Evolutionary conservation across 53 echinoderm and acorn worm genomes (phyloP).

Genomic region (Crossaster papposus): DNA sequence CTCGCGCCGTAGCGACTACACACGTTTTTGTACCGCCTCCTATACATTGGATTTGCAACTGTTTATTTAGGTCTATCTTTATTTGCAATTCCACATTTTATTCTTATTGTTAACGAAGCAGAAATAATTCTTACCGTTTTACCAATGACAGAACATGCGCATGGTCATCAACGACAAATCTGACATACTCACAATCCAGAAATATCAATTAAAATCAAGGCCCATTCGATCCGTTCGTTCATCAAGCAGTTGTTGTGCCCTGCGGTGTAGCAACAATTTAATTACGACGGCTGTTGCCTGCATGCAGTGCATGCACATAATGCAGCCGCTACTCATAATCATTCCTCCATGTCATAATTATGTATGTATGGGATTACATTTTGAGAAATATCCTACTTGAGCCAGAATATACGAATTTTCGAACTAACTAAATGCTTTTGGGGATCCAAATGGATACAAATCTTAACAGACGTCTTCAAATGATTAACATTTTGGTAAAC

Average conservation of each 20-base stretch:
- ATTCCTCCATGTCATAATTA: too few species aligned
- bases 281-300: conserved; percentile 48
- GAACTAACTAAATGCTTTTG: too few species aligned
- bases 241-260: background rate
- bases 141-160: background rate
- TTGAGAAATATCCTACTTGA: too few species aligned
- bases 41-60: too few species aligned
- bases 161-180: background rate
- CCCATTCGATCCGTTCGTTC: background rate
- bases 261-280: conserved; percentile 51
- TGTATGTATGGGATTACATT: too few species aligned
- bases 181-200: background rate
- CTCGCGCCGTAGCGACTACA: too few species aligned
- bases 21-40: too few species aligned
- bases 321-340: too few species aligned
- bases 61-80: too few species aligned
- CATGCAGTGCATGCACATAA: background rate
- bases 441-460: too few species aligned
- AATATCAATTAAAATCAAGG: background rate
- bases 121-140: background rate
- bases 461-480: too few species aligned
- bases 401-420: too few species aligned
- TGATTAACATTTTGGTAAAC: background rate
- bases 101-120: background rate
- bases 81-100: background rate